phyloP scores from a whole-genome alignment of 1,140 invertebrate genomes.

The Brachionus rubens region DNA sequence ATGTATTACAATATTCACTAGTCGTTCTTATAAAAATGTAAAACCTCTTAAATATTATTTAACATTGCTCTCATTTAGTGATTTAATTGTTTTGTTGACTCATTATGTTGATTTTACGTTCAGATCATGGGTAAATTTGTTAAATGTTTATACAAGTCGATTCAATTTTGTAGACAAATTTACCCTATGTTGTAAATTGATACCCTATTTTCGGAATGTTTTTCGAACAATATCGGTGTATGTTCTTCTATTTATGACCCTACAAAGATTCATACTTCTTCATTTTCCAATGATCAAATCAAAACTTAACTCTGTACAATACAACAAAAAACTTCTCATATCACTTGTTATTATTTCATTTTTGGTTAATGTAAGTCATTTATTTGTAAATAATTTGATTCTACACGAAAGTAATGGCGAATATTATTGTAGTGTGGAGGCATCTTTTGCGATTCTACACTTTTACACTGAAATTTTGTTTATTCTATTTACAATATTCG shows the following conservation, averaged over 20 bases:
- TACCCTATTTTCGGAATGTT: not conserved
- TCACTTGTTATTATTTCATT: not conserved
- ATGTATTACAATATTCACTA: not conserved
- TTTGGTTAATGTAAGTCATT: not conserved
- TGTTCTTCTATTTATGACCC: not conserved
- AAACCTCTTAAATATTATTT: constrained; percentile 12
- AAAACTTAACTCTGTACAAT: not conserved
- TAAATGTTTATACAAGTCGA: not conserved
- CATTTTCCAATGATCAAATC: constrained; percentile 25
- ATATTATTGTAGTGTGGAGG: not conserved
- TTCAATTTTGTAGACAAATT: constrained; percentile 34
- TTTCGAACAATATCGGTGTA: not conserved
- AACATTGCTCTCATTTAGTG: not conserved
- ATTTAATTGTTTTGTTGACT: not conserved
- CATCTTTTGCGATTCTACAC: not conserved
- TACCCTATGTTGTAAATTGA: not conserved
- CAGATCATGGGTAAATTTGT: constrained; percentile 22
- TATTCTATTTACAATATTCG: not conserved
- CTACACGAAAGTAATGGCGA: not conserved
- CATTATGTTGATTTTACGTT: constrained; percentile 18
- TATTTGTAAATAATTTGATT: not conserved
- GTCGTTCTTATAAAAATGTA: not conserved
- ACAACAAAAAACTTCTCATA: not conserved
- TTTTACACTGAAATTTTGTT: not conserved
- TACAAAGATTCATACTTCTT: constrained; percentile 3